phyloP scores from a whole-genome alignment of 53 echinoderm and acorn worm genomes.

The Mesocentrotus franciscanus region DNA sequence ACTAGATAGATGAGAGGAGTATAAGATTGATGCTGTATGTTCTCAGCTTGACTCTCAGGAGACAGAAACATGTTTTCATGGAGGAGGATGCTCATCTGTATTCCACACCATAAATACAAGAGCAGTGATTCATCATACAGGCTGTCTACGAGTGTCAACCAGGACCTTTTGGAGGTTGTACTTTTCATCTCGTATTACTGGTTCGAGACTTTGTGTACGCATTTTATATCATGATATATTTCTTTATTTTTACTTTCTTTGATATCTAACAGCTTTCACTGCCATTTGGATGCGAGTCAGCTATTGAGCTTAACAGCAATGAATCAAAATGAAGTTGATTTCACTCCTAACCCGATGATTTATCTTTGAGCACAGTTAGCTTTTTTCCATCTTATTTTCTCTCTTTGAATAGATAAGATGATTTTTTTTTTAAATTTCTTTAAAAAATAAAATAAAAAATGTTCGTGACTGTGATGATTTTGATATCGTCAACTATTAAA shows the following conservation, averaged over 20 bases:
- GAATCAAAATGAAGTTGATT: background rate
- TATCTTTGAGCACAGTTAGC: background rate
- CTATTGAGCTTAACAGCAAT: background rate
- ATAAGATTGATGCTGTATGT: constrained; percentile 29
- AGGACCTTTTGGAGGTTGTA: background rate
- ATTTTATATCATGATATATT: background rate
- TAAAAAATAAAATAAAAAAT: background rate
- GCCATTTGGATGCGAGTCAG: background rate
- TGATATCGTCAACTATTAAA: background rate
- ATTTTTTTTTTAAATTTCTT: background rate
- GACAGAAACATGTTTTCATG: background rate
- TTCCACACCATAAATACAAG: background rate
- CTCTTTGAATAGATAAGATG: background rate
- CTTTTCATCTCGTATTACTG: background rate
- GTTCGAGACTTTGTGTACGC: background rate
- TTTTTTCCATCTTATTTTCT: too few species aligned
- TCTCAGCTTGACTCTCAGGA: constrained; percentile 29
- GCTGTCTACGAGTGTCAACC: background rate
- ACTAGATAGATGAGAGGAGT: background rate
- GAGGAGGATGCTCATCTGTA: background rate
- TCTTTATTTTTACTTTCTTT: background rate
- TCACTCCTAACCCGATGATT: background rate
- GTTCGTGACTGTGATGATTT: background rate
- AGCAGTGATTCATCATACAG: constrained; percentile 23
- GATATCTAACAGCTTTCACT: background rate